phyloP scores from a whole-genome alignment of 2,113 vertebrate genomes.

The Prionailurus bengalensis region DNA sequence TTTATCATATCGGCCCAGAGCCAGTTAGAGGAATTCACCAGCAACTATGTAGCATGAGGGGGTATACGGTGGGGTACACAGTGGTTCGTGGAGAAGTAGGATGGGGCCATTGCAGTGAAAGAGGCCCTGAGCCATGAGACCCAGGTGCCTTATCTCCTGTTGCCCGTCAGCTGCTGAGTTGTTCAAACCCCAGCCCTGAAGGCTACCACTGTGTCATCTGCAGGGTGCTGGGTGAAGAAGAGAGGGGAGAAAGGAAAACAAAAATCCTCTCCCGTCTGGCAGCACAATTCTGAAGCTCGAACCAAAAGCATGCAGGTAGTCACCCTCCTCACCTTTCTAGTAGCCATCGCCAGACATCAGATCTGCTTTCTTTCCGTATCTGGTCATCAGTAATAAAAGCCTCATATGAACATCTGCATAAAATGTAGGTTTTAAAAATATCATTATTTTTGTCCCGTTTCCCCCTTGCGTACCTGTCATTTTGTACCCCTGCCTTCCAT shows the following conservation, averaged over 20 bases:
- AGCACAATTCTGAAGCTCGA: background rate
- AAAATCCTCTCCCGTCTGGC: background rate
- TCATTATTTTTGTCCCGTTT: background rate
- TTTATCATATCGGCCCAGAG: conserved; percentile 7
- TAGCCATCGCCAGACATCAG: background rate
- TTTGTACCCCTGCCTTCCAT: background rate
- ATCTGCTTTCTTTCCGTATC: background rate
- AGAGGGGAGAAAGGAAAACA: background rate
- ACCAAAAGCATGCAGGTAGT: background rate
- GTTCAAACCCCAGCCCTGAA: background rate
- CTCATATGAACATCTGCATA: background rate
- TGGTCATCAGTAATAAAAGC: background rate
- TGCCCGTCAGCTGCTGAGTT: background rate
- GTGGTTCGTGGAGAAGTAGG: background rate
- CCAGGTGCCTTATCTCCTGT: background rate
- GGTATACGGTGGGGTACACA: background rate
- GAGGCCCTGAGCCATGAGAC: too few species aligned
- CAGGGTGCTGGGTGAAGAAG: background rate
- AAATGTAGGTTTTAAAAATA: background rate
- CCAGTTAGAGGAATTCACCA: background rate
- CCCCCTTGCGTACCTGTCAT: background rate
- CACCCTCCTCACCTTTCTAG: background rate
- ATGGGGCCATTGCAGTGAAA: too few species aligned
- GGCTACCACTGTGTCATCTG: background rate
- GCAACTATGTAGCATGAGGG: background rate